A percentile compares a stretch with the other conserved stretches of the same genome.
Evolutionary conservation across 2,797 vertebrate genomes (phyloP).

Genomic region (Melopsittacus undulatus): DNA sequence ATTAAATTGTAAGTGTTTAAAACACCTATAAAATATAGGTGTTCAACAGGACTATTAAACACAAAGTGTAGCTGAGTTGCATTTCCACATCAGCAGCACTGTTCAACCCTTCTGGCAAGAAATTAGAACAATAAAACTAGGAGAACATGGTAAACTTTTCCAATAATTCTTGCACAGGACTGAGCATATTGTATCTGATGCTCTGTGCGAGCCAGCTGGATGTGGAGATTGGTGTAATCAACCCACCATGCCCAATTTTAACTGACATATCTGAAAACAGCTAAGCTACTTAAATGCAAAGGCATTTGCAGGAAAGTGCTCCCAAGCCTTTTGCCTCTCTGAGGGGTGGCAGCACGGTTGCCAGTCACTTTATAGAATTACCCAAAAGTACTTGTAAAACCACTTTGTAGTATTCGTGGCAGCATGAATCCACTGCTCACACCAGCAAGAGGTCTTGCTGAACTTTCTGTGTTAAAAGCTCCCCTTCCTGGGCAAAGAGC

Average conservation of each 20-base stretch:
- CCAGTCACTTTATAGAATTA: not conserved
- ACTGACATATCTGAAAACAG: not conserved
- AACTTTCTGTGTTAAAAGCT: not conserved
- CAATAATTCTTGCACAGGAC: not conserved
- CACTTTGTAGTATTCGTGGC: accelerated
- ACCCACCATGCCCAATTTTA: not conserved
- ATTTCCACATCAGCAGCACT: not conserved
- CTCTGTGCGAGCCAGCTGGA: not conserved
- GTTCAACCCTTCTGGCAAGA: not conserved
- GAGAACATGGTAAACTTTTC: not conserved
- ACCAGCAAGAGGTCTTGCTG: not conserved
- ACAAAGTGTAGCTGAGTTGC: not conserved
- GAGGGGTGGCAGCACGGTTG: not conserved
- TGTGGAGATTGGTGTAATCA: not conserved
- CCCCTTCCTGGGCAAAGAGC: not conserved
- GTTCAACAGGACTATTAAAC: not conserved
- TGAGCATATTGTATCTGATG: not conserved
- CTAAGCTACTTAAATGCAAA: not conserved
- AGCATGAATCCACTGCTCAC: accelerated
- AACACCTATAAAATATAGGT: not conserved
- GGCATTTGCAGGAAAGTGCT: not conserved
- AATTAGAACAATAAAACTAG: not conserved
- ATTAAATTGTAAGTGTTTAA: not conserved
- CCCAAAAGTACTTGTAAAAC: not conserved
- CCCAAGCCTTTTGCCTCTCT: not conserved